Evolutionary conservation across 1,140 invertebrate species (phyloP).

Genomic region (Camponotus pennsylvanicus): DNA sequence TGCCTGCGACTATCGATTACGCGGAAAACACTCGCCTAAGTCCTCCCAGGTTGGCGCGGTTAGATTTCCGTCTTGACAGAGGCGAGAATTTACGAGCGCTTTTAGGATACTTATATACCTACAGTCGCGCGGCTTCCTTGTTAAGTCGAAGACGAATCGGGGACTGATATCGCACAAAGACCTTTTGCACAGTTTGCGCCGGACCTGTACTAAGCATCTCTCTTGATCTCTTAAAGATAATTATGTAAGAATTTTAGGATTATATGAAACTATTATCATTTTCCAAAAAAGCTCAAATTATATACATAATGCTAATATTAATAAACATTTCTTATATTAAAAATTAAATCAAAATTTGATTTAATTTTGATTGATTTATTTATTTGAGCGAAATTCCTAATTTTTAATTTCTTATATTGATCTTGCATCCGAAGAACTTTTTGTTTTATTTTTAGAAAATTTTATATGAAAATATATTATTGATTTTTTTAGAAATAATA

Average conservation of each 20-base stretch:
- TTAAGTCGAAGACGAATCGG: slow-evolving; percentile 17
- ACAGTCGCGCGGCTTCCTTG: slow-evolving; percentile 36
- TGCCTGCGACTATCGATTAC: slow-evolving; percentile 53
- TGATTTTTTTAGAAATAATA: background rate
- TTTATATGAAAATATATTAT: background rate
- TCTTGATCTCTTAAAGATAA: background rate
- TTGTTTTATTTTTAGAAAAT: background rate
- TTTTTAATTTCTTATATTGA: background rate
- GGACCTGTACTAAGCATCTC: background rate
- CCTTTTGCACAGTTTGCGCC: background rate
- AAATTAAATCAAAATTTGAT: too few species aligned
- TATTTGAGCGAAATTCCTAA: too few species aligned
- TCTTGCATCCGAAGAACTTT: background rate
- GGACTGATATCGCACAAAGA: background rate
- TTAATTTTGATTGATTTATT: too few species aligned
- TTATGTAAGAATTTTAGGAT: background rate
- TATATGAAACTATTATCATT: background rate
- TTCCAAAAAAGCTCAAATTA: background rate
- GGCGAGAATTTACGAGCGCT: slow-evolving; percentile 56
- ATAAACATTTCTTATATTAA: background rate
- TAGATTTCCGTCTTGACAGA: slow-evolving; percentile 45
- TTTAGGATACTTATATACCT: slow-evolving; percentile 29
- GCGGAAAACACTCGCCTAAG: slow-evolving; percentile 28
- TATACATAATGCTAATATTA: background rate
- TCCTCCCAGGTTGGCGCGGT: slow-evolving; percentile 4